phyloP scores from a whole-genome alignment of 2,113 vertebrate genomes.

The Strix aluco region DNA sequence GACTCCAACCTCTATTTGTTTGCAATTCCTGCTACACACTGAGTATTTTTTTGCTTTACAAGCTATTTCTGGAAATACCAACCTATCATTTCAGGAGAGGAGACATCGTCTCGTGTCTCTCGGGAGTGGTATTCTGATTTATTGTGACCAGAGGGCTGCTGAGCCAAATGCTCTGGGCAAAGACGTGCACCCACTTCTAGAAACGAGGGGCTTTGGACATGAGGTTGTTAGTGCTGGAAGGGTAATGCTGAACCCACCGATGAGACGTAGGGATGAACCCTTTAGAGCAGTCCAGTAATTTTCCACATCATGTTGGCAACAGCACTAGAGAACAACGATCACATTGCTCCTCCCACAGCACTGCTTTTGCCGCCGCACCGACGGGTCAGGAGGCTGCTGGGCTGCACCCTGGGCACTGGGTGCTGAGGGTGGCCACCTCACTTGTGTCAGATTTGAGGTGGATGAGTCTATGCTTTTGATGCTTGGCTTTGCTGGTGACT shows the following conservation, averaged over 20 bases:
- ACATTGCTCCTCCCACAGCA: background rate
- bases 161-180: background rate
- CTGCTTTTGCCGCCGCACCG: background rate
- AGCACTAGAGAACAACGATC: background rate
- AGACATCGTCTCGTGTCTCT: background rate
- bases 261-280: background rate
- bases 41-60: background rate
- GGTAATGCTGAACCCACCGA: background rate
- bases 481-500: slow-evolving; percentile 80
- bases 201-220: fast-evolving
- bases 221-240: background rate
- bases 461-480: slow-evolving; percentile 82
- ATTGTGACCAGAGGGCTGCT: background rate
- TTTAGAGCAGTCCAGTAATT: background rate
- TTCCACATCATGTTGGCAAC: background rate
- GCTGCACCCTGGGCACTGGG: slow-evolving; percentile 76
- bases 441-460: slow-evolving; percentile 78
- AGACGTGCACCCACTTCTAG: background rate
- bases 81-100: background rate
- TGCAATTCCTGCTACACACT: background rate
- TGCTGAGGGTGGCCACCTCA: slow-evolving; percentile 81
- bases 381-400: background rate
- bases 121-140: background rate
- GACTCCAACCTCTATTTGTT: background rate
- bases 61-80: background rate